Base-by-base conservation (phyloP, 2,888 invertebrate species). In the Thumatha senex region DNA sequence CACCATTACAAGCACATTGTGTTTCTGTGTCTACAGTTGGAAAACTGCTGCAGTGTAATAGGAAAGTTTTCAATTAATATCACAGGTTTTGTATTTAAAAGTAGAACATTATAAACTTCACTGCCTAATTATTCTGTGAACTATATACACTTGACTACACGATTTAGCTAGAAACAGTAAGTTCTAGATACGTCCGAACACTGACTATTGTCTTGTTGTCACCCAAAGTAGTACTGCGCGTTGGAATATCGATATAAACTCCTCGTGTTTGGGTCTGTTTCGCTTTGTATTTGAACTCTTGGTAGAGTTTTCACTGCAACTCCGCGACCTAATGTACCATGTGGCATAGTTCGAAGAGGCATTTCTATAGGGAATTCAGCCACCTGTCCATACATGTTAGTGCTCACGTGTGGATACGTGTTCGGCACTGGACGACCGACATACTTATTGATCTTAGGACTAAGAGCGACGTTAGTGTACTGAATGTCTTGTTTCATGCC, bases 151-250 rank as follows among this genome's bases (percentile, higher is more conserved):
- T 82, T 78, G 78, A 80, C 86, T 87, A 87, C 86, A 82, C 82
- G 53, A 67, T 74, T 74, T 56, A 78, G 78, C 86, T 92, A 93
- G 86, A 93, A 93, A 89, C 92, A 93, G 81, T 93, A 93, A 78
- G 92, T 93, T 78, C 92, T 89, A 61, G 92, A 89, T 66, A 89
- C 87, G 65, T 91, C 92, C 70, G 92, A 78, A 75, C 91, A 88
- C 76, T 92, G 87, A 72, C 81, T 86, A 76, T 86, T 87, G 61
- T 93, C 92, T 80, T 93, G 92, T 74, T 93, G 95, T 95, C 95
- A 96, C 93, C 95, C 96, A 78, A 95, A 96, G 80, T 95, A 96
- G 80, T 94, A 95, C 73, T 94, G 94, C 42, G 93, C 93, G 75
- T 94, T 94, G 61, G 94, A 93, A 80, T 93, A 93, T 74, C 93